Percentiles rank a stretch among this genome's conserved stretches.
phyloP scores from a whole-genome alignment of 2,797 vertebrate species.

The Diglossa cyanea region DNA sequence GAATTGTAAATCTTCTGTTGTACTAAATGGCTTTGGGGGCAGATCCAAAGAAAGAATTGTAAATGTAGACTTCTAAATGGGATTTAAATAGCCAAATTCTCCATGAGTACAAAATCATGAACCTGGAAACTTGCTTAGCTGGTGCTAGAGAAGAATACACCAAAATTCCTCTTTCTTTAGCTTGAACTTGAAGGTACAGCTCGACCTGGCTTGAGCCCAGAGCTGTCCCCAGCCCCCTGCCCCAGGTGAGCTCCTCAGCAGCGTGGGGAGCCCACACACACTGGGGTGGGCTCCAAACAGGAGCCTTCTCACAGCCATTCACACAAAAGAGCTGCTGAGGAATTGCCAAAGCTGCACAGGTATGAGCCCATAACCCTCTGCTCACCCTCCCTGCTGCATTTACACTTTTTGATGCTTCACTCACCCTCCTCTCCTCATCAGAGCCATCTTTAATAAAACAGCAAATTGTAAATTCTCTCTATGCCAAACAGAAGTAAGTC shows the following conservation, averaged over 20 bases:
- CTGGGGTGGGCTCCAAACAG: neutral
- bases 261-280: fast-evolving
- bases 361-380: fast-evolving
- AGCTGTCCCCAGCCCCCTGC: fast-evolving
- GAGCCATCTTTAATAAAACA: neutral
- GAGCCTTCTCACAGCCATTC: neutral
- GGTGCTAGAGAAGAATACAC: neutral
- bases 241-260: neutral
- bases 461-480: neutral
- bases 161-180: neutral
- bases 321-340: fast-evolving
- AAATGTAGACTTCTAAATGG: neutral
- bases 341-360: neutral
- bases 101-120: neutral
- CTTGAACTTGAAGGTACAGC: neutral
- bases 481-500: neutral
- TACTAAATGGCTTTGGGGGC: neutral
- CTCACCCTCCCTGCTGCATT: neutral
- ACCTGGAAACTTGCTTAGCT: neutral
- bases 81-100: neutral
- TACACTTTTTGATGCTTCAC: fast-evolving
- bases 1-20: neutral
- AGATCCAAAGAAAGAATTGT: neutral
- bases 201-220: neutral
- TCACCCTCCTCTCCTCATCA: neutral